Evolutionary conservation across 2,888 invertebrate species (phyloP).

Genomic region (Eupithecia vulgata): DNA sequence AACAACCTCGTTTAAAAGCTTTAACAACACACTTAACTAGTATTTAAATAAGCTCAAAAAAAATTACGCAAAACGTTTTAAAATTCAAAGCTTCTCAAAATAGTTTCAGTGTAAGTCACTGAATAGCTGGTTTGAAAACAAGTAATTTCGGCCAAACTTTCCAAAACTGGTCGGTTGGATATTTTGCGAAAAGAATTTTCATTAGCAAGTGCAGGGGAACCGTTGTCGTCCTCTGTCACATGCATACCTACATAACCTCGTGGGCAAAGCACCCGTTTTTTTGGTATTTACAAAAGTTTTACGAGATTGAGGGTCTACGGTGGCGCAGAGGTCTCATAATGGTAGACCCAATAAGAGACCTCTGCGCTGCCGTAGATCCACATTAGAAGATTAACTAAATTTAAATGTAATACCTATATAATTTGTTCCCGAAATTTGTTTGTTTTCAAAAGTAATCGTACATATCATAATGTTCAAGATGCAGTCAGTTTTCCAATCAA

Average conservation of each 20-base stretch:
- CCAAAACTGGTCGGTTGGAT: constrained; percentile 38
- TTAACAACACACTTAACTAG: neutral
- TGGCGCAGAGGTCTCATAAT: constrained; percentile 1
- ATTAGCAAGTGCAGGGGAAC: constrained; percentile 59
- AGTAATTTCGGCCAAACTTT: constrained; percentile 26
- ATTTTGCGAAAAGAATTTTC: constrained; percentile 64
- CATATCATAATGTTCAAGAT: neutral
- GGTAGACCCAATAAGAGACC: no score
- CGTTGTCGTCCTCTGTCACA: constrained; percentile 60
- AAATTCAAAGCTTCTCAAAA: constrained; percentile 11
- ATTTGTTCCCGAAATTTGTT: no score
- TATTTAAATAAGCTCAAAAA: neutral
- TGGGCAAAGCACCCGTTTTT: neutral
- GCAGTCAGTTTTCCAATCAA: neutral
- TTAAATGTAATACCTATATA: no score
- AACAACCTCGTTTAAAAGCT: neutral
- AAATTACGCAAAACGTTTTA: neutral
- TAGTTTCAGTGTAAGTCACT: constrained; percentile 24
- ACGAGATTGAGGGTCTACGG: constrained; percentile 5
- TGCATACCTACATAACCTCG: constrained; percentile 5
- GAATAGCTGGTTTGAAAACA: constrained; percentile 15
- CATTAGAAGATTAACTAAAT: no score
- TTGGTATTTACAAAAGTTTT: neutral
- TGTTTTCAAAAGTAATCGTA: neutral
- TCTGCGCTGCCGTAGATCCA: no score